Conservation (phyloP, 2,797 vertebrate genomes). For the Sebastes minor region DNA sequence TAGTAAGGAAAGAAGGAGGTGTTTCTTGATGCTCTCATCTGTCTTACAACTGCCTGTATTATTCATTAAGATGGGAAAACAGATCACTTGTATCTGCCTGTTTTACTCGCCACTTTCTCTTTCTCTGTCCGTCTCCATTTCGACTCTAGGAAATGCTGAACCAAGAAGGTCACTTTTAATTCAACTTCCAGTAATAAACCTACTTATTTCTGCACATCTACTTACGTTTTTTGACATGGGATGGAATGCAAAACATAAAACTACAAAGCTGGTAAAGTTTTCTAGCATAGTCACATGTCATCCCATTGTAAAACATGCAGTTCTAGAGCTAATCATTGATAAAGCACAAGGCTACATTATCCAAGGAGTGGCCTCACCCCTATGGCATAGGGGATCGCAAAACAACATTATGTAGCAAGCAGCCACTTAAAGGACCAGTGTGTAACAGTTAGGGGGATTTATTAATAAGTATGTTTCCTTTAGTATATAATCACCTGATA, state of each 20-base stretch:
- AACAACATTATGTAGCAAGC: conserved; percentile 10
- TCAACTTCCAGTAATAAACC: not conserved
- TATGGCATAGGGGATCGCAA: not conserved
- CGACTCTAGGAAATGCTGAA: not conserved
- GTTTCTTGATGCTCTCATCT: conserved; percentile 19
- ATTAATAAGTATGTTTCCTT: too few species aligned
- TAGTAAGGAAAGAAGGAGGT: not conserved
- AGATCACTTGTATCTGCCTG: conserved; percentile 18
- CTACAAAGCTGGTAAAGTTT: not conserved
- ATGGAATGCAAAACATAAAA: not conserved
- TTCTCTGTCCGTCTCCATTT: not conserved
- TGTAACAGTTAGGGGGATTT: too few species aligned
- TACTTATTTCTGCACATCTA: not conserved
- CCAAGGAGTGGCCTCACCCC: not conserved
- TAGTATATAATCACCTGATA: too few species aligned
- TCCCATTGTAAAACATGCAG: not conserved
- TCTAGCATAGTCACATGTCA: not conserved
- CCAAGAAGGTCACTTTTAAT: not conserved
- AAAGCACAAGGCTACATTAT: not conserved
- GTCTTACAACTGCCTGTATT: conserved; percentile 40
- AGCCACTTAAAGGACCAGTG: not conserved
- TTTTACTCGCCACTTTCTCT: conserved; percentile 28
- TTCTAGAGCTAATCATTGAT: not conserved
- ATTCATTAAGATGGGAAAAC: conserved; percentile 47
- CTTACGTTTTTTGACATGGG: not conserved